Evolutionary conservation across 1,140 invertebrate species (phyloP), one percentile per base, ranked within the genome.

Genomic region (Drosophila tsacasi): DNA sequence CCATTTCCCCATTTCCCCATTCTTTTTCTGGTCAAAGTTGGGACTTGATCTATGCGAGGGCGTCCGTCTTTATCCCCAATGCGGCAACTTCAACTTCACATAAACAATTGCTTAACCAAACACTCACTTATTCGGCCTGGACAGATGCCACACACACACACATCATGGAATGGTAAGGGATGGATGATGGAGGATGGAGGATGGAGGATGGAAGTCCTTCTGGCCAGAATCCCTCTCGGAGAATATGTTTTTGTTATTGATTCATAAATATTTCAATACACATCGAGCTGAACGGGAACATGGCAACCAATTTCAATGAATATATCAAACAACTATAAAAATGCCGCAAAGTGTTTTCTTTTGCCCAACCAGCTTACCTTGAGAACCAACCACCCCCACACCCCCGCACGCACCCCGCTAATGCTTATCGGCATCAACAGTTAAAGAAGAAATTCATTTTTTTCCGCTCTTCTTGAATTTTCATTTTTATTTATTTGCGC

Each of bases 401-500:
- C 32, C 10, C 47, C 30, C 12, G 10, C 39, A n/a, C n/a, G 8
- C 39, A 5, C 46, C 40, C 59, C 39, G 54, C 76, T 89, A 83
- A 81, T 89, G 76, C 76, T 79, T 72, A 79, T 79, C 75, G 75
- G 77, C 79, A 87, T 87, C 83, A 87, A 87, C 83, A 87, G 83
- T 87, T 87, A 80, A 84, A 81, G 78, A 84, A 62, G 59, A 63
- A 64, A 80, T 79, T 74, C 69, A 59, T 79, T 63, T 66, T 67
- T 78, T 79, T 68, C 46, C 50, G 60, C 50, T 81, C 64, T 64
- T 73, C 76, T 83, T 84, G 85, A 89, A 79, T 84, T 89, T 89
- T 89, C 85, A 89, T 89, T 90, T 87, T 89, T 89, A 87, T 87
- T 89, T 89, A 89, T 89, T 89, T 89, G 84, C 81, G 84, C 84